Base-by-base conservation (phyloP, 2,113 vertebrate genomes). In the Heterotilapia buettikoferi region DNA sequence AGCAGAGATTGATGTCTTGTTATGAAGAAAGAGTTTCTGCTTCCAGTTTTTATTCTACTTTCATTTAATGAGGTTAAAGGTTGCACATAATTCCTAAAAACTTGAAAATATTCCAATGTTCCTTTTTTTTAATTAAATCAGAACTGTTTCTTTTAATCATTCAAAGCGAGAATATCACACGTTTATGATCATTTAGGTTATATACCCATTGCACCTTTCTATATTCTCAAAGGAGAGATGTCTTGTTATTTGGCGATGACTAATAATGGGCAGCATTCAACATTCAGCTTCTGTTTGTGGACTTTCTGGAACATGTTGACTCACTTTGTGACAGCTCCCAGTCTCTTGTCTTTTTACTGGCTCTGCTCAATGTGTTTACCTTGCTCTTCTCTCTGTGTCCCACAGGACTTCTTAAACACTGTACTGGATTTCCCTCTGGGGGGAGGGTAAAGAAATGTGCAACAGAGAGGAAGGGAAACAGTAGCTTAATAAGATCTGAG, bases 301-400 rank as follows among this genome's bases (percentile, higher is more conserved):
- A 85, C 36, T 38, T 83, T 84, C 63, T 18, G 61, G 47, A 84
- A 84, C 29, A 50, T 68, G 59, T 52, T 76, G 85, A 89, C 71
- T 90, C 76, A 84, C 79, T 88, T 45, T 38, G 61, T 33, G 38
- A 73, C 84, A 81, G 79, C 84, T 82, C 84, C 86, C 66, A 88
- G 87, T 54, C 80, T 84, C 73, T 89, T 86, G 83, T 68, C 76
- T 83, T 92, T 87, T 89, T 82, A 85, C 80, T 40, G 73, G 63
- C 53, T 78, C 73, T 54, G 31, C 36, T 84, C 45, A n/a, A 3
- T 38, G 78, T 90, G 91, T 93, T 95, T 94, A 85, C 86, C 80
- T 73, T 85, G 43, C 87, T 90, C 88, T 92, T 85, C 47, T 93
- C 71, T 86, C 61, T n/a, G 29, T 61, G 91, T 91, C 86, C 90